Conservation (phyloP, 2,797 vertebrate species). For the Naso thynnoides region DNA sequence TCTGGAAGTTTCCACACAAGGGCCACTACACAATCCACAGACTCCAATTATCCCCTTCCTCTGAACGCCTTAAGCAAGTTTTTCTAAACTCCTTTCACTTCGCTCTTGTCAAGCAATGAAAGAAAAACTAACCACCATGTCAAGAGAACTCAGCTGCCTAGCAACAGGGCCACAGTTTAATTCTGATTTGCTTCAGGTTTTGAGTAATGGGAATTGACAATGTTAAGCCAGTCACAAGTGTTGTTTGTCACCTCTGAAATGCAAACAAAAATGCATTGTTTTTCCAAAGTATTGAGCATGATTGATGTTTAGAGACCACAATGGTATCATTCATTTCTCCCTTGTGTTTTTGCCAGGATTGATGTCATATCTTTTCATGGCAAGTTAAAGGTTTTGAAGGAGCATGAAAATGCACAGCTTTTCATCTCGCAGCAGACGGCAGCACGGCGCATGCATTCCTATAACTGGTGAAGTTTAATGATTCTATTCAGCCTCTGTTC, state of each 20-base stretch:
- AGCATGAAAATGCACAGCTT: constrained; percentile 89
- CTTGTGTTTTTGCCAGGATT: constrained; percentile 94
- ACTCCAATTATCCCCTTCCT: constrained; percentile 98
- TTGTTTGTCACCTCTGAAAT: constrained; percentile 99
- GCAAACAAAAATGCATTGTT: constrained; percentile 99
- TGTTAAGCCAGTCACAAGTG: constrained; percentile 97
- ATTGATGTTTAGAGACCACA: constrained; percentile 96
- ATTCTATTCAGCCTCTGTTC: constrained; percentile 89
- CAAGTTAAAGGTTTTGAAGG: constrained; percentile 93
- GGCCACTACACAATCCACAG: constrained; percentile 90
- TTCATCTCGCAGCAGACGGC: constrained; percentile 87
- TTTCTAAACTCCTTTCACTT: constrained; percentile 99
- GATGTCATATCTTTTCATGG: constrained; percentile 99
- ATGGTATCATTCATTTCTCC: constrained; percentile 96
- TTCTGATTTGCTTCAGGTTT: constrained; percentile 98
- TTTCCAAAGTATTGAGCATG: constrained; percentile 90
- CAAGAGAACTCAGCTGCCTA: constrained; percentile 99
- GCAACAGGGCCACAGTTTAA: constrained; percentile 99
- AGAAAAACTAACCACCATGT: constrained; percentile 99
- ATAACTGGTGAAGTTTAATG: constrained; percentile 91
- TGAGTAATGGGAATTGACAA: constrained; percentile 99
- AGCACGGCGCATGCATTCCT: constrained; percentile 82
- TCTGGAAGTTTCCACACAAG: constrained; percentile 98
- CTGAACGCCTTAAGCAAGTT: constrained; percentile 99
- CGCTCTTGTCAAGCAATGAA: constrained; percentile 99